Percentiles rank a stretch among this genome's conserved stretches.
Evolutionary conservation across 30 jellyfish, hydroid and myxozoan species (phyloP).

Genomic region (Phacellophora camtschatica): DNA sequence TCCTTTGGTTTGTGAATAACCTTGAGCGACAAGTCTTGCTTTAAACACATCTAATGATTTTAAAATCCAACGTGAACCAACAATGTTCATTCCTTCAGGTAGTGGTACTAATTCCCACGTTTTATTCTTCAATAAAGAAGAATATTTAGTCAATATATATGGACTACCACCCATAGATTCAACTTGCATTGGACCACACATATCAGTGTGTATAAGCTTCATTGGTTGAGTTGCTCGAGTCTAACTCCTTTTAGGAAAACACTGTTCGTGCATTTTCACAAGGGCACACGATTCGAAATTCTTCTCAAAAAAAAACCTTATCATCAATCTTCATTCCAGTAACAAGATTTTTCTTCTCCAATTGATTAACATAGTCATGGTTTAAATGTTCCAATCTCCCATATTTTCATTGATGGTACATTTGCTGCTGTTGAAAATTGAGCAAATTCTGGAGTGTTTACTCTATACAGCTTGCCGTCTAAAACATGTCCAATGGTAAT

Average conservation of each 20-base stretch:
- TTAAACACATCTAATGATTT: slow-evolving; percentile 3
- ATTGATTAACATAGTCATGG: slow-evolving; percentile 35
- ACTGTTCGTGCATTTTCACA: slow-evolving; percentile 39
- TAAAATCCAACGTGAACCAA: slow-evolving; percentile 53
- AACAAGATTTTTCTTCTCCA: slow-evolving; percentile 26
- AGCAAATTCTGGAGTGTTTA: slow-evolving; percentile 32
- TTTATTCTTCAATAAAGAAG: slow-evolving; percentile 39
- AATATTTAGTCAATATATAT: slow-evolving; percentile 27
- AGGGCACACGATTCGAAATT: slow-evolving; percentile 62
- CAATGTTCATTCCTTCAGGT: slow-evolving; percentile 23
- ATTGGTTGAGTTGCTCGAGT: slow-evolving; percentile 39
- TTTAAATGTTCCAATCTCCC: slow-evolving; percentile 56
- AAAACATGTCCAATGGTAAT: slow-evolving; percentile 22
- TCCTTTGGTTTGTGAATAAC: slow-evolving; percentile 21
- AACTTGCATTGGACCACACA: slow-evolving; percentile 72
- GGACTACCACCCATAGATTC: slow-evolving; percentile 59
- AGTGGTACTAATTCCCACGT: slow-evolving; percentile 47
- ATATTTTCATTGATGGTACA: background rate
- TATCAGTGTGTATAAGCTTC: slow-evolving; percentile 51
- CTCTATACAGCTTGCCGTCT: slow-evolving; percentile 37
- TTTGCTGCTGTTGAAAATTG: slow-evolving; percentile 5
- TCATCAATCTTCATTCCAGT: slow-evolving; percentile 34
- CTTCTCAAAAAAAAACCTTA: slow-evolving; percentile 6
- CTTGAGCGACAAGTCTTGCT: slow-evolving; percentile 70
- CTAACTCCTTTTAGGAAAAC: slow-evolving; percentile 15